phyloP scores from a whole-genome alignment of 2,888 invertebrate species.

The Eumerus sabulonum region DNA sequence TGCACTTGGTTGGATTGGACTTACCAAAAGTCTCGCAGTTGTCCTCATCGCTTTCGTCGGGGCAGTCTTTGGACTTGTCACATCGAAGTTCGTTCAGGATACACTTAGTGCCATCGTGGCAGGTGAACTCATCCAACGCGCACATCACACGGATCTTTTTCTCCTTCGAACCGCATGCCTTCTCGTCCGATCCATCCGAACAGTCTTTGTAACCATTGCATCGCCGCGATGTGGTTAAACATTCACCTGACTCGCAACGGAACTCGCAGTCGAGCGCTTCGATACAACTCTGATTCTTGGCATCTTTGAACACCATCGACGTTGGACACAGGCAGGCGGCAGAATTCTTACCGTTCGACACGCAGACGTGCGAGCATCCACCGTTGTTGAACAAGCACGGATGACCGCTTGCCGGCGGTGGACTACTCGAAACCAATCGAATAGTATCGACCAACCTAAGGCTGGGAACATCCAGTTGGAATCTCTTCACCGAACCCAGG shows the following conservation, averaged over 20 bases:
- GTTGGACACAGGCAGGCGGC: constrained; percentile 84
- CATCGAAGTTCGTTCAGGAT: constrained; percentile 79
- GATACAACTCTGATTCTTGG: constrained; percentile 81
- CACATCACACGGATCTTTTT: constrained; percentile 76
- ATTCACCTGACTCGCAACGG: constrained; percentile 80
- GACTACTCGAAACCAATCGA: constrained; percentile 70
- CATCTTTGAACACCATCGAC: constrained; percentile 81
- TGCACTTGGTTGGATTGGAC: constrained; percentile 12
- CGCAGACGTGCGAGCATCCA: constrained; percentile 87
- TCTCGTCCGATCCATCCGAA: constrained; percentile 81
- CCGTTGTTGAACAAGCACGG: constrained; percentile 82
- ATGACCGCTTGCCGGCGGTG: constrained; percentile 76
- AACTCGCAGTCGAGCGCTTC: constrained; percentile 80
- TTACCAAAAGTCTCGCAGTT: constrained; percentile 79
- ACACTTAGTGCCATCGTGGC: constrained; percentile 80
- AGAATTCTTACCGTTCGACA: constrained; percentile 78
- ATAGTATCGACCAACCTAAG: constrained; percentile 70
- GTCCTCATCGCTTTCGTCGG: constrained; percentile 82
- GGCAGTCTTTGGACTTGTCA: constrained; percentile 80
- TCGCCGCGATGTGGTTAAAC: constrained; percentile 80
- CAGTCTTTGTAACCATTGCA: constrained; percentile 83
- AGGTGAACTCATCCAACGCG: constrained; percentile 79
- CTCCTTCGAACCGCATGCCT: constrained; percentile 78
- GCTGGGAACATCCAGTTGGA: constrained; percentile 73
- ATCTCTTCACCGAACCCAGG: constrained; percentile 74